phyloP scores from a whole-genome alignment of 2,113 vertebrate species.

The Bambusicola thoracicus region DNA sequence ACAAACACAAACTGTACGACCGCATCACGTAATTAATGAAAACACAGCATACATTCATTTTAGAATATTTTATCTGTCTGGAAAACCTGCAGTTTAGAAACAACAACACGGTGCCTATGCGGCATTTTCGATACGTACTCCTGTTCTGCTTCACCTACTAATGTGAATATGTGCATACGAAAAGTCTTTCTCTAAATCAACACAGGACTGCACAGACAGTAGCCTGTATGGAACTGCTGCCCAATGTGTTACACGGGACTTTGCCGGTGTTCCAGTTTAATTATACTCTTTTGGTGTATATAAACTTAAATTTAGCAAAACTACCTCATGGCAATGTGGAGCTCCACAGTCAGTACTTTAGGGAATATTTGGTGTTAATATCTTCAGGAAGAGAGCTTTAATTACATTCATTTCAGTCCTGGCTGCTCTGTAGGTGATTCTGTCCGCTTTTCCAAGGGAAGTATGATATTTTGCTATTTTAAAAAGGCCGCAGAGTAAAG shows the following conservation, averaged over 20 bases:
- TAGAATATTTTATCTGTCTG: background rate
- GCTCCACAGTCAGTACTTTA: conserved; percentile 18
- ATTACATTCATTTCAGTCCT: background rate
- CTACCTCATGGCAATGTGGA: background rate
- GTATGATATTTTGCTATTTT: background rate
- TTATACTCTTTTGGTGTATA: background rate
- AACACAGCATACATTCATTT: background rate
- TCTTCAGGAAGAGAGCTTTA: conserved; percentile 36
- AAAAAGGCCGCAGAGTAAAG: background rate
- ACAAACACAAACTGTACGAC: background rate
- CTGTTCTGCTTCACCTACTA: background rate
- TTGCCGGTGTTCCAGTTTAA: conserved; percentile 44
- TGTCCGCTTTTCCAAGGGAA: background rate
- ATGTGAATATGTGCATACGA: background rate
- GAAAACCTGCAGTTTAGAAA: background rate
- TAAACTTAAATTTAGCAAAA: background rate
- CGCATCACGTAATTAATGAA: background rate
- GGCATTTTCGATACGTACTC: background rate
- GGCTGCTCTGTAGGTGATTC: background rate
- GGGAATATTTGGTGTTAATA: conserved; percentile 46
- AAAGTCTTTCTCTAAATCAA: conserved; percentile 8
- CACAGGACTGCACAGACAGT: background rate
- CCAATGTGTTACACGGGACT: conserved; percentile 32
- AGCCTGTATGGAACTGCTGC: background rate
- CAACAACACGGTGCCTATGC: background rate